Evolutionary conservation across 2,888 invertebrate genomes (phyloP), one percentile per base, ranked within the genome.

Genomic region (Beris chalybata): DNA sequence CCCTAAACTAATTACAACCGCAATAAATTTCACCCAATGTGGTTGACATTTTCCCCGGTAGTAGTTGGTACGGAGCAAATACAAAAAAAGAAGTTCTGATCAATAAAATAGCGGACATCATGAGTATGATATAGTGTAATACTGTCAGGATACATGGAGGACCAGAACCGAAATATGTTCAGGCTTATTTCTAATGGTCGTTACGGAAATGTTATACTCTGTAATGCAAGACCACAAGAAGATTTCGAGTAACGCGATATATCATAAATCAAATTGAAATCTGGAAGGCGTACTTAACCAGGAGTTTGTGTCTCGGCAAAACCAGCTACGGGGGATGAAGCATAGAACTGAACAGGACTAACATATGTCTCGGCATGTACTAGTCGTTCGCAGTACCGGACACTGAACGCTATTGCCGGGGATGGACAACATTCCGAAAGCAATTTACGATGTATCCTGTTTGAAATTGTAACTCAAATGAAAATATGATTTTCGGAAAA

Each of bases 381-480:
- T 52, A 5, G 61, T 22, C 22, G 61, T 61, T 38, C 43, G 32
- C 50, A 15, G 52, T 15, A 12, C 32, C 22, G 48, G 15, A 22
- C 48, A 50, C 50, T 44, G 44, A 32, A 65, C 55, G 65, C 32
- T 54, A 22, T 22, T 22, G 22, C 47, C 57, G 56, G 45, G 50
- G 52, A 61, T 61, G 55, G 61, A 59, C 66, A 22, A 22, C 22
- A 66, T 59, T 64, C 64, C 61, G 52, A 69, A 66, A 69, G 69
- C 69, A 69, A 69, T 69, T 69, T 66, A 69, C 63, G 63, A 66
- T 64, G 59, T 69, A 69, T 69, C 69, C 69, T 66, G 69, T 69
- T 64, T 64, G 66, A 69, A 69, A 69, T 69, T 69, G 69, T 64
- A 69, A 64, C 66, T 66, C 57, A 69, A 69, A 69, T 69, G 66